phyloP scores from a whole-genome alignment of 2,888 invertebrate genomes.

The Ormia ochracea region DNA sequence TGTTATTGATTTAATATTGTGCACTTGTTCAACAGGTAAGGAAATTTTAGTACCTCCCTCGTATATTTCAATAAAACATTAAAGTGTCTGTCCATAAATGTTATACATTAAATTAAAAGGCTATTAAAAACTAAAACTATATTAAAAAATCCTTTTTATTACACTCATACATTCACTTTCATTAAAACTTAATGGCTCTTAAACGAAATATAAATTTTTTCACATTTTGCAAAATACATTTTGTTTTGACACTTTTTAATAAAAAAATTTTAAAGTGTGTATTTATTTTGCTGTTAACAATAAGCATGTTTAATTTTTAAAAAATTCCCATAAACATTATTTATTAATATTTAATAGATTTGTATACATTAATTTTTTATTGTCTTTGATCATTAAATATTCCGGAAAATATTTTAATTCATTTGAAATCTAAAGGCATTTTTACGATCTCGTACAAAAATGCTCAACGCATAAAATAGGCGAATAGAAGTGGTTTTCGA shows the following conservation, averaged over 20 bases:
- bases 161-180: no score
- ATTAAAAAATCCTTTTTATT: not conserved
- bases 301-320: slow-evolving; percentile 27
- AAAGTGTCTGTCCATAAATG: not conserved
- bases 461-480: not conserved
- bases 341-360: slow-evolving; percentile 51
- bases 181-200: not conserved
- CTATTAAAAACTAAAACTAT: not conserved
- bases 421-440: not conserved
- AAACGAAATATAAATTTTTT: not conserved
- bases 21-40: no score
- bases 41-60: not conserved
- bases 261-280: not conserved
- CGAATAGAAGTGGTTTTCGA: slow-evolving; percentile 7
- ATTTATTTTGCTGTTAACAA: slow-evolving; percentile 21
- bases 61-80: not conserved
- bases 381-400: slow-evolving; percentile 14
- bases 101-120: not conserved
- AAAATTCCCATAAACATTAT: slow-evolving; percentile 37
- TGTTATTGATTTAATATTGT: no score
- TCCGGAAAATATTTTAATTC: not conserved
- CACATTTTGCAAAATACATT: not conserved
- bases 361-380: not conserved
- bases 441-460: slow-evolving; percentile 46
- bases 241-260: slow-evolving; percentile 30